Evolutionary conservation across 2,113 vertebrate species (phyloP), one percentile per base, ranked within the genome.

Genomic region (Axis porcinus): DNA sequence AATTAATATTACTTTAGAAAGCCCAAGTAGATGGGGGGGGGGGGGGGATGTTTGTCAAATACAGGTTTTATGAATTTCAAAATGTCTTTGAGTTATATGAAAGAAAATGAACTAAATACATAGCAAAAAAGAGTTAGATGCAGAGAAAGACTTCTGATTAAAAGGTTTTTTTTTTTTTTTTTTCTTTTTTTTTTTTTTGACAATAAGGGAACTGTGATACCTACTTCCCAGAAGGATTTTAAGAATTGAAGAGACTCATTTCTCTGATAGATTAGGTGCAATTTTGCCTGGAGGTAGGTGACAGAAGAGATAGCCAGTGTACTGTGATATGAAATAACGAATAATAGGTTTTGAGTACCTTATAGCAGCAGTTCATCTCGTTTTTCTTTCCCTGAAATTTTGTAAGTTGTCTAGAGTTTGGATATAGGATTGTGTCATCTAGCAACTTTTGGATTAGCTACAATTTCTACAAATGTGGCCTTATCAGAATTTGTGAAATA

Each of bases 301-400:
- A 91, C 86, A 95, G 50, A 93, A 95, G 57, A 78, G 33, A 89
- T 70, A 90, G 52, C 40, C 19, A 15, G 19, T 89, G 89, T 52
- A 57, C 86, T 89, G 2, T 94, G 85, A 94, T 91, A 84, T 89
- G 47, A 96, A 96, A 93, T 86, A 82, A 84, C 33, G 57, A 94
- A 91, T 97, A 95, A 96, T 84, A 81, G 91, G 27, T 95, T 97
- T 95, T 97, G 96, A 98, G 82, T 96, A 96, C 7, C 62, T 96
- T 92, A n/a, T 79, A 97, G 96, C 50, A 96, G 60, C 43, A 89
- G 50, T 91, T 95, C 36, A 21, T 86, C 23, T 12, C 3, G 17
- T 92, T 96, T 93, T 79, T 52, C 67, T 93, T 19, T 97, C n/a
- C 50, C 17, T 33, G 23, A 88, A 96, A 84, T 84, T 95, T 94